Conservation (phyloP, 2,888 invertebrate genomes). For the Papilio gigon region DNA sequence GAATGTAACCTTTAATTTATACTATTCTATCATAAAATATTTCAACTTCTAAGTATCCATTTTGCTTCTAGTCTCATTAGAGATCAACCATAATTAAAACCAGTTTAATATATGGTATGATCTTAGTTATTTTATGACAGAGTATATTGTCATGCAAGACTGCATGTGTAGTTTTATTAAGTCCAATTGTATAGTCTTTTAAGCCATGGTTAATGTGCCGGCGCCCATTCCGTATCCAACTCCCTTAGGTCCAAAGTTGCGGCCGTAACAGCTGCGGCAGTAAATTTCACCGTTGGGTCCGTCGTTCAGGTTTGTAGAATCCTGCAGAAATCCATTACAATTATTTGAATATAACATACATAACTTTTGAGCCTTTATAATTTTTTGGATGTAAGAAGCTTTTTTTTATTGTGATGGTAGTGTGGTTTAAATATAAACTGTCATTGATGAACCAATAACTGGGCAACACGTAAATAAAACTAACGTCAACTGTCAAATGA, state of each 20-base stretch:
- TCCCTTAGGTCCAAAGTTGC: conserved; percentile 93
- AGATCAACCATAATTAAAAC: conserved; percentile 81
- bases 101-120: conserved; percentile 81
- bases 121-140: conserved; percentile 61
- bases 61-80: conserved; percentile 68
- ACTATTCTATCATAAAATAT: conserved; percentile 79
- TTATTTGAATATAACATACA: background rate
- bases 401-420: background rate
- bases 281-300: conserved; percentile 97
- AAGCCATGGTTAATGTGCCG: conserved; percentile 94
- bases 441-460: conserved; percentile 11
- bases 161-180: conserved; percentile 62
- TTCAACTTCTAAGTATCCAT: conserved; percentile 57
- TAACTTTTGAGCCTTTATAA: no score
- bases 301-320: conserved; percentile 95
- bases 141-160: conserved; percentile 75
- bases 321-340: conserved; percentile 67
- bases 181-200: conserved; percentile 79
- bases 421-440: background rate
- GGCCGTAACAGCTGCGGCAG: conserved; percentile 94
- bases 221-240: conserved; percentile 96
- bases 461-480: conserved; percentile 22
- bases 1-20: conserved; percentile 83
- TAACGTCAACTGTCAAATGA: conserved; percentile 7
- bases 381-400: no score